Percentiles rank a stretch among this genome's conserved stretches.
Conservation (phyloP, 2,888 invertebrate genomes). For the Drosophila acutilabella region DNA sequence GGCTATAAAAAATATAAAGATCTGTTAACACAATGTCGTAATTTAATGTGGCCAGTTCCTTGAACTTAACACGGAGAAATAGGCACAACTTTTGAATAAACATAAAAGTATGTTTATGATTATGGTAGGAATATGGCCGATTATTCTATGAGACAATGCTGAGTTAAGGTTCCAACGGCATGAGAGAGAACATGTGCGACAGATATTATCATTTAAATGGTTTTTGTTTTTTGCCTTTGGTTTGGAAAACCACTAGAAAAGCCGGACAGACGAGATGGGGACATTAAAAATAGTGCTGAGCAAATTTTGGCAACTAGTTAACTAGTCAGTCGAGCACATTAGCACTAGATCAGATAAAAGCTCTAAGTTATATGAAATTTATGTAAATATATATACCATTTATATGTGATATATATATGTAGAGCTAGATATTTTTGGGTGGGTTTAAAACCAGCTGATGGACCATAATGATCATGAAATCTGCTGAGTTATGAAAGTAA, state of each 20-base stretch:
- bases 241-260: slow-evolving; percentile 27
- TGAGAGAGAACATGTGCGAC: slow-evolving; percentile 19
- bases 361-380: slow-evolving; percentile 51
- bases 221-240: slow-evolving; percentile 6
- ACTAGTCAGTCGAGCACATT: slow-evolving; percentile 17
- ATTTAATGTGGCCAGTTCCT: slow-evolving; percentile 57
- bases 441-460: slow-evolving; percentile 27
- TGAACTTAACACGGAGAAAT: slow-evolving; percentile 58
- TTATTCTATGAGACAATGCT: slow-evolving; percentile 15
- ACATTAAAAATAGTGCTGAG: slow-evolving; percentile 46
- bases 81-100: slow-evolving; percentile 10
- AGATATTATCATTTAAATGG: slow-evolving; percentile 72
- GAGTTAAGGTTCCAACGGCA: not conserved
- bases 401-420: slow-evolving; percentile 1
- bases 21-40: slow-evolving; percentile 16
- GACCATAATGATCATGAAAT: slow-evolving; percentile 21
- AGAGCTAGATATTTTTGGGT: slow-evolving; percentile 22
- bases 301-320: slow-evolving; percentile 9
- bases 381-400: slow-evolving; percentile 47
- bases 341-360: slow-evolving; percentile 44
- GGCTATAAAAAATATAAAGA: slow-evolving; percentile 8
- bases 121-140: slow-evolving; percentile 22
- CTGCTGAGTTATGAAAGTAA: slow-evolving; percentile 43
- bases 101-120: slow-evolving; percentile 17
- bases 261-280: slow-evolving; percentile 55